Evolutionary conservation across 2,888 invertebrate genomes (phyloP).

Genomic region (Eubasilissa splendida): DNA sequence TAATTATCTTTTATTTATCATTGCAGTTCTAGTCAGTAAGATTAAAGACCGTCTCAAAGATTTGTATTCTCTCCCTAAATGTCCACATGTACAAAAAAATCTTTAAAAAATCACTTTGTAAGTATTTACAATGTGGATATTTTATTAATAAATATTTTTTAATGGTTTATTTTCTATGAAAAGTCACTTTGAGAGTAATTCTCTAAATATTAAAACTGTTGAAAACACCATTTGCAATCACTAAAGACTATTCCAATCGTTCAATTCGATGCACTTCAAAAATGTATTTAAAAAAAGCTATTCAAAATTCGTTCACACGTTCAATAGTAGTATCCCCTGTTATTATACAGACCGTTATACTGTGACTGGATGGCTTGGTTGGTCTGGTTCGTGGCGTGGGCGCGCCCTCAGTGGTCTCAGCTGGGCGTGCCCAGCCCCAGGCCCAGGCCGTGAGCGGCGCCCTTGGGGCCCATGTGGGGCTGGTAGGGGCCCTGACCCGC

Average conservation of each 20-base stretch:
- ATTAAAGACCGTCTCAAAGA: too few species aligned
- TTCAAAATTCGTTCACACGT: neutral
- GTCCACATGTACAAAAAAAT: too few species aligned
- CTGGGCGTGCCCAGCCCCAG: constrained; percentile 75
- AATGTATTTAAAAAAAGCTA: constrained; percentile 10
- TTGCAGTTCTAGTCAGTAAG: too few species aligned
- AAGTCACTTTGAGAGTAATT: neutral
- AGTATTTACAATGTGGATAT: too few species aligned
- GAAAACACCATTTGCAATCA: neutral
- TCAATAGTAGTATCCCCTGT: constrained; percentile 49
- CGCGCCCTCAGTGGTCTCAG: constrained; percentile 73
- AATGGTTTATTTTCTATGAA: too few species aligned
- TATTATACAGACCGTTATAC: constrained; percentile 39
- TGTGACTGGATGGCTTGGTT: constrained; percentile 25
- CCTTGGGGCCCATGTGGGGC: constrained; percentile 72
- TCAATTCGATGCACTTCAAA: neutral
- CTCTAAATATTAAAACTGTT: neutral
- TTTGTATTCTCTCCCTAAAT: too few species aligned
- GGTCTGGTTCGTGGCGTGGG: constrained; percentile 39
- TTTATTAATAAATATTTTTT: too few species aligned
- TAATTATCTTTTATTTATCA: too few species aligned
- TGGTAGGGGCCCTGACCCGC: constrained; percentile 61
- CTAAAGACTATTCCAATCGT: neutral
- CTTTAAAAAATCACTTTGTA: too few species aligned
- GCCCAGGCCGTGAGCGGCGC: constrained; percentile 72